Percentiles rank a stretch among this genome's conserved stretches.
phyloP scores from a whole-genome alignment of 2,113 vertebrate species.

The Eublepharis macularius region DNA sequence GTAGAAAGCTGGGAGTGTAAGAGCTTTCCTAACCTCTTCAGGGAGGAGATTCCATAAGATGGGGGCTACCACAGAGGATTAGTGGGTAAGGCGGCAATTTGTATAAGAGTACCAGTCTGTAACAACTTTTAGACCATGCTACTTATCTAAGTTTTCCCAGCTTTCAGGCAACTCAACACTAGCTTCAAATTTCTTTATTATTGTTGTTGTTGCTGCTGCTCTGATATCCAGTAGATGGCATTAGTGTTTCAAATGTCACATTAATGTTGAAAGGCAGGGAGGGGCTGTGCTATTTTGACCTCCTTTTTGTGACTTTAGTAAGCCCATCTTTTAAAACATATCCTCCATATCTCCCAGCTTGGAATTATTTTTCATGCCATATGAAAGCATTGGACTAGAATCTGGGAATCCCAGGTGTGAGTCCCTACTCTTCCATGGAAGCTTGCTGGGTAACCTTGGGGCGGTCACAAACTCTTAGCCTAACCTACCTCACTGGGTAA shows the following conservation, averaged over 20 bases:
- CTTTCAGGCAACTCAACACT: neutral
- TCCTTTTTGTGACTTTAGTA: neutral
- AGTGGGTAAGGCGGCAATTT: neutral
- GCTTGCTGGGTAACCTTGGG: no score
- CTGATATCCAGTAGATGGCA: neutral
- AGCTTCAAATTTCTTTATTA: neutral
- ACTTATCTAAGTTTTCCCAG: neutral
- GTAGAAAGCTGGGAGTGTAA: neutral
- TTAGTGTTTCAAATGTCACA: neutral
- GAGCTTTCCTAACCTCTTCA: no score
- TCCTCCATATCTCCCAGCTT: neutral
- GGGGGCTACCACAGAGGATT: no score
- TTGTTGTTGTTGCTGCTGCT: no score
- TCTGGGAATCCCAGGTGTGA: no score
- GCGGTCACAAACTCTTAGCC: no score
- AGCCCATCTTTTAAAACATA: neutral
- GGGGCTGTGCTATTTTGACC: neutral
- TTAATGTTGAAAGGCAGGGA: neutral
- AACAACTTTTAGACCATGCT: neutral
- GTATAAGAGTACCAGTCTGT: neutral
- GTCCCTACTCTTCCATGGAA: no score
- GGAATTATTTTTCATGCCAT: constrained; percentile 4
- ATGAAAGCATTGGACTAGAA: no score
- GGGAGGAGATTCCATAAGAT: no score
- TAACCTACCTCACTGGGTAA: no score